phyloP scores from a whole-genome alignment of 2,888 invertebrate genomes.

The Meliscaeva auricollis region DNA sequence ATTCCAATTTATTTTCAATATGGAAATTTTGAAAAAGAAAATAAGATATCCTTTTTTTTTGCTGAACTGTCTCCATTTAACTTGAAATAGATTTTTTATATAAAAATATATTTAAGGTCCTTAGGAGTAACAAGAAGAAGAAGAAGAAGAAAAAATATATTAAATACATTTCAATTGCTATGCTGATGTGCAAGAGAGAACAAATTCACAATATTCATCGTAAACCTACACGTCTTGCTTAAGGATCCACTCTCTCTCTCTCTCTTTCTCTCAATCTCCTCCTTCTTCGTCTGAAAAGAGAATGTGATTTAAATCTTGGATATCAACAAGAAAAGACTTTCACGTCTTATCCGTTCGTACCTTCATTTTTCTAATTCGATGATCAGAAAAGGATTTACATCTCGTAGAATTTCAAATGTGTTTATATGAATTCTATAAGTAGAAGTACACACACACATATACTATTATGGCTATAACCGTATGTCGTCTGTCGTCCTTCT shows the following conservation, averaged over 20 bases:
- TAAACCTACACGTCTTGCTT: background rate
- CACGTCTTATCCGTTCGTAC: slow-evolving; percentile 65
- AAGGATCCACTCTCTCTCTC: background rate
- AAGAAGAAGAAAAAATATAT: slow-evolving; percentile 14
- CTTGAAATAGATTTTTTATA: background rate
- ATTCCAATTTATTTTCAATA: slow-evolving; percentile 66
- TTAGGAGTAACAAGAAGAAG: slow-evolving; percentile 1
- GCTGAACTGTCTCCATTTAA: slow-evolving; percentile 41
- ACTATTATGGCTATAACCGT: background rate
- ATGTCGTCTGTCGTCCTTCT: slow-evolving; percentile 24
- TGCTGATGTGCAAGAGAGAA: background rate
- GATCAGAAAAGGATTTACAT: slow-evolving; percentile 72
- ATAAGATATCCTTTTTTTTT: background rate
- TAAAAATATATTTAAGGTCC: slow-evolving; percentile 2
- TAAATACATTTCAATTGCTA: slow-evolving; percentile 66
- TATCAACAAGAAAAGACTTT: slow-evolving; percentile 72
- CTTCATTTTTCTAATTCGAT: slow-evolving; percentile 72
- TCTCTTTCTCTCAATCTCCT: background rate
- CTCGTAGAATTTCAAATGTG: slow-evolving; percentile 60
- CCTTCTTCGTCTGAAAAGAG: background rate
- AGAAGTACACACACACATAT: background rate
- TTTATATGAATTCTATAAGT: slow-evolving; percentile 5
- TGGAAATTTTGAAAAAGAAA: slow-evolving; percentile 42
- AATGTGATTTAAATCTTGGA: slow-evolving; percentile 65
- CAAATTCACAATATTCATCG: slow-evolving; percentile 48